Percentiles rank a stretch among this genome's conserved stretches.
Conservation (phyloP, 2,888 invertebrate genomes). For the Invenusta paracnida region DNA sequence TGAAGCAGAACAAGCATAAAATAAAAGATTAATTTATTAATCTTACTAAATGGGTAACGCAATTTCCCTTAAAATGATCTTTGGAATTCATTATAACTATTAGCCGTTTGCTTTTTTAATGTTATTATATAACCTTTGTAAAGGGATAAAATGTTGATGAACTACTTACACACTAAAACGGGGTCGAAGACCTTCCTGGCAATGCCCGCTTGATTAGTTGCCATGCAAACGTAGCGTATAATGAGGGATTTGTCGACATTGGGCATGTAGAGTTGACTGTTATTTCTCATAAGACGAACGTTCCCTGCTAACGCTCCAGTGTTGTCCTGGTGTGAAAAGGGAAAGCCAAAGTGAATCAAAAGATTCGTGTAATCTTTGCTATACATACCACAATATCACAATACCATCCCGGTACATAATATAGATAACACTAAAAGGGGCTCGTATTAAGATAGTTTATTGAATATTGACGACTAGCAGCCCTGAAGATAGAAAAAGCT, state of each 20-base stretch:
- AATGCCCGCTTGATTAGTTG: constrained; percentile 38
- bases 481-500: too few relatives aligned
- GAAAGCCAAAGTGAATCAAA: too few relatives aligned
- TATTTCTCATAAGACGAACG: constrained; percentile 20
- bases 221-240: constrained; percentile 35
- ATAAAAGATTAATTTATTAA: too few relatives aligned
- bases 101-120: background rate
- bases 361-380: too few relatives aligned
- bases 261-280: constrained; percentile 10
- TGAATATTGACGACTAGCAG: too few relatives aligned
- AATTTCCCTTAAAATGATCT: background rate
- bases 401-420: too few relatives aligned
- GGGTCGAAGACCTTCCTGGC: constrained; percentile 41
- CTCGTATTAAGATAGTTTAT: too few relatives aligned
- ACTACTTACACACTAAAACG: constrained; percentile 35
- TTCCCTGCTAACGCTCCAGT: background rate
- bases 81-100: background rate
- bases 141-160: background rate
- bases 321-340: background rate
- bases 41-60: too few relatives aligned
- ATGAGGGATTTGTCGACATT: constrained; percentile 30
- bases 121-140: background rate
- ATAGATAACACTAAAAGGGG: too few relatives aligned
- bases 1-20: too few relatives aligned
- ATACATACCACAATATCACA: too few relatives aligned